Base-by-base conservation (phyloP, 2,888 invertebrate species). In the Phragmatobia fuliginosa region DNA sequence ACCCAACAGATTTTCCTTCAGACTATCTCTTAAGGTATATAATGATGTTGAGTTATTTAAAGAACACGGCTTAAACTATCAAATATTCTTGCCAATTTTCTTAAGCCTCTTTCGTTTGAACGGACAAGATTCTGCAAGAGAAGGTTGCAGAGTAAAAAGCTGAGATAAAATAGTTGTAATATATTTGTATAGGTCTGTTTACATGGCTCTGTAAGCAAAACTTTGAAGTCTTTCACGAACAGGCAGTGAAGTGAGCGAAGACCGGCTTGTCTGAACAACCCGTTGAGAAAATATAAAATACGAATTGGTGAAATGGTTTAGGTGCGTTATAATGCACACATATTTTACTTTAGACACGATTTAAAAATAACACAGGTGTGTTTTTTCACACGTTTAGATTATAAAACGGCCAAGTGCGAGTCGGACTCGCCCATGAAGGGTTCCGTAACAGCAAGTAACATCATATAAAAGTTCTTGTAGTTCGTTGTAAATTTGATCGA, bases 161-260 rank as follows among this genome's bases (percentile, higher is more conserved):
- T 52, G 16, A 71, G 73, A 76, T 80, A 80, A 81, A 80, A 71
- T 75, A 74, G 36, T 70, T 62, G 52, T 70, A 77, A 77, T 76
- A 82, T 81, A 76, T 79, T 77, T 79, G 76, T 75, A 70, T 76
- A 76, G 74, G 80, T 75, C 45, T 76, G 80, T 81, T 77, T 81
- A 77, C 77, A 67, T 72, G 62, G 70, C 64, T 60, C 67, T 75
- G 65, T 64, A 74, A 73, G 73, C 60, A 65, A 68, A 36, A 67
- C n/a, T 73, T 68, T n/a, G 67, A 62, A 62, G 68, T 75, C 75
- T 71, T 72, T 71, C 64, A 65, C 61, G 33, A 41, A 25, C 62
- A 66, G 67, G 62, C 64, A 72, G 56, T 63, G 69, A 68, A 72
- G 70, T 69, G 65, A 69, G 52, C 49, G 59, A 63, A 73, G 59